A percentile compares a stretch with the other conserved stretches of the same genome.
These are phyloP conservation scores for Columba livia DNA, from an alignment of 2,113 vertebrate genomes.

Conservation along the genomic window DNA sequence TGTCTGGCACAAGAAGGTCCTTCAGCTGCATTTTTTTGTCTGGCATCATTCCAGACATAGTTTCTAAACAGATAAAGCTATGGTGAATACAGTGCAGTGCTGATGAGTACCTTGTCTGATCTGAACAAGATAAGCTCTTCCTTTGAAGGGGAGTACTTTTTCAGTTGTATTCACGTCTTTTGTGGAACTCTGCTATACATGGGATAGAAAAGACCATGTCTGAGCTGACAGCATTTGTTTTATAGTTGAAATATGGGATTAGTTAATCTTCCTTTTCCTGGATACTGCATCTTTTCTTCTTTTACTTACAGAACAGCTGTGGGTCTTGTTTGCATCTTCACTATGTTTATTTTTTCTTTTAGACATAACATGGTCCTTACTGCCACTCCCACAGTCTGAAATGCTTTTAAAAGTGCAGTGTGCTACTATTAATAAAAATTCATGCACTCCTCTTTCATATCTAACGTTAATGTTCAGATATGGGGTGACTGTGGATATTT, in stretches of 20 bases:
- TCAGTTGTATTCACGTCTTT: neutral
- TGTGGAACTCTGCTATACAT: rapidly evolving
- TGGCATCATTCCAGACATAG: neutral
- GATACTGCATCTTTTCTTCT: neutral
- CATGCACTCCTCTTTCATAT: neutral
- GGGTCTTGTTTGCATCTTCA: neutral
- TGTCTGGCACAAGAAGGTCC: neutral
- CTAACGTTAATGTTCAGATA: neutral
- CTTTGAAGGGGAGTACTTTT: neutral
- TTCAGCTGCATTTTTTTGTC: neutral
- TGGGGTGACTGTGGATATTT: neutral
- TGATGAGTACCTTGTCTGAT: neutral
- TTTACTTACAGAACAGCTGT: neutral
- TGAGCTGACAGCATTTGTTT: neutral
- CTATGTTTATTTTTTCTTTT: neutral
- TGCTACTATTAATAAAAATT: neutral
- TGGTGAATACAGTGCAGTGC: rapidly evolving
- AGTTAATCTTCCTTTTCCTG: neutral
- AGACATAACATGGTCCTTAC: neutral
- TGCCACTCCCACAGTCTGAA: neutral
- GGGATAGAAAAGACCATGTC: neutral
- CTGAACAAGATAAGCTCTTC: neutral
- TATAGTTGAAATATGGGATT: neutral
- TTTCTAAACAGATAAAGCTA: neutral
- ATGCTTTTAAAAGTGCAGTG: neutral